Conservation (phyloP, 35 echinoderm and acorn worm genomes). For the Hemicentrotus pulcherrimus region DNA sequence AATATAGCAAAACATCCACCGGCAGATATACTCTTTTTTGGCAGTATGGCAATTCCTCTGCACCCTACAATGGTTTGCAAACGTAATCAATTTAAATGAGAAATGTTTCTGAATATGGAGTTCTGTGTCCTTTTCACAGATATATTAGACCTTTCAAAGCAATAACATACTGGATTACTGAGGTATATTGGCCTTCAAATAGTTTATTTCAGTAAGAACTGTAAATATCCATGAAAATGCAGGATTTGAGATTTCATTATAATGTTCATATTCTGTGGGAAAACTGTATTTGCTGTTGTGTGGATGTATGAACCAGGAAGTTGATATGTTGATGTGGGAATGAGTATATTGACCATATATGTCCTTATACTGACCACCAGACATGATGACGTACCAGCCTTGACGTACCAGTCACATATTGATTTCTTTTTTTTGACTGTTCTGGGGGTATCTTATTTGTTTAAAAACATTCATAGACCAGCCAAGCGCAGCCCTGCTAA, state of each 20-base stretch:
- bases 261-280: background rate
- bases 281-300: background rate
- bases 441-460: slow-evolving; percentile 20
- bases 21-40: background rate
- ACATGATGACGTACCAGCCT: background rate
- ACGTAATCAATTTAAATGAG: background rate
- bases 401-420: background rate
- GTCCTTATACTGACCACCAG: background rate
- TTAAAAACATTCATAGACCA: slow-evolving; percentile 15
- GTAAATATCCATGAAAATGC: background rate
- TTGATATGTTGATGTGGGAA: background rate
- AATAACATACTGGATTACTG: background rate
- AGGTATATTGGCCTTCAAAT: background rate
- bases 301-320: background rate
- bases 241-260: background rate
- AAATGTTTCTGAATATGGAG: background rate
- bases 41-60: background rate
- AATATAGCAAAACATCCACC: background rate
- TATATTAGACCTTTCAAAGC: background rate
- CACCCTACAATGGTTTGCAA: background rate
- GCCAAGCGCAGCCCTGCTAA: background rate
- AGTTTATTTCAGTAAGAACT: background rate
- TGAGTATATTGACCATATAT: slow-evolving; percentile 5
- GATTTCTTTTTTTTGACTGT: background rate
- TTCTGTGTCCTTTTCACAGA: background rate